Conservation (phyloP, 2,113 vertebrate genomes). For the Cryptotis parvus region DNA sequence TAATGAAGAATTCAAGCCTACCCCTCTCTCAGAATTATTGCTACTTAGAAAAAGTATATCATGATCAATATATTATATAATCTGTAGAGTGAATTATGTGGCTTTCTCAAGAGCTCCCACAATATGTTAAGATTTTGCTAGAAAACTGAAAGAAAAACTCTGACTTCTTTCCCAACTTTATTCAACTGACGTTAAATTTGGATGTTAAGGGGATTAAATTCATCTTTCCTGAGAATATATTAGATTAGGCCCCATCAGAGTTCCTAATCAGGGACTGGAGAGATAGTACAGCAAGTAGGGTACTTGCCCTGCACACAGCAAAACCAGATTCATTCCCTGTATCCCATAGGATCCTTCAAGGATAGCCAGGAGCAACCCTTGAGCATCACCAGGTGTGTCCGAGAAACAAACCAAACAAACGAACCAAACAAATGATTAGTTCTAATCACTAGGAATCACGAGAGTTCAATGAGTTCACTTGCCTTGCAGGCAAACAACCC, state of each 20-base stretch:
- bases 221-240: background rate
- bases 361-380: too few relatives aligned
- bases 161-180: background rate
- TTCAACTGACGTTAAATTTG: background rate
- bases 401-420: too few relatives aligned
- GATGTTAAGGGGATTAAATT: background rate
- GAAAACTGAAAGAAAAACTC: background rate
- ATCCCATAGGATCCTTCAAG: too few relatives aligned
- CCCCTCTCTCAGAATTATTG: background rate
- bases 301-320: too few relatives aligned
- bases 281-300: too few relatives aligned
- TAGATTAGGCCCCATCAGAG: background rate
- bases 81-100: background rate
- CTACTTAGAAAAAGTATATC: constrained; percentile 68
- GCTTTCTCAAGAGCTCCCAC: constrained; percentile 1
- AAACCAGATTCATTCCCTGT: too few relatives aligned
- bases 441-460: too few relatives aligned
- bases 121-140: constrained; percentile 25
- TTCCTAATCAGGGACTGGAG: background rate
- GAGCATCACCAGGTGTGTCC: too few relatives aligned
- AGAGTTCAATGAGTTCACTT: too few relatives aligned
- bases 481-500: too few relatives aligned
- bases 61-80: constrained; percentile 9
- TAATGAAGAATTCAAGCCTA: background rate
- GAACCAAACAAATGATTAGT: too few relatives aligned